Evolutionary conservation across 2,113 vertebrate genomes (phyloP).

Genomic region (Platysternon megacephalum): DNA sequence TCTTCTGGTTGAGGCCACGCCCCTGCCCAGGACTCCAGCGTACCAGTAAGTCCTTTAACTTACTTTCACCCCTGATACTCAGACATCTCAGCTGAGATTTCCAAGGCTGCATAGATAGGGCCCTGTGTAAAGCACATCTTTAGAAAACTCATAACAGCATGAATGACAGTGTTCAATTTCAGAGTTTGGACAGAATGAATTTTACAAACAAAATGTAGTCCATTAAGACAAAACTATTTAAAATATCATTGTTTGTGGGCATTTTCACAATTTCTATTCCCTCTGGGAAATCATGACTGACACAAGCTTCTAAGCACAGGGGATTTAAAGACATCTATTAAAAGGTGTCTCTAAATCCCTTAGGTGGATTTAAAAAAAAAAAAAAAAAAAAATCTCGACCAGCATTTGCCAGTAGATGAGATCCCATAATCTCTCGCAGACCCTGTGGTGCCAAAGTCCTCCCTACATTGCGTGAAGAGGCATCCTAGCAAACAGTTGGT

Average conservation of each 20-base stretch:
- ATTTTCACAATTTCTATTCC: not conserved
- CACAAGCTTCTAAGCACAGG: not conserved
- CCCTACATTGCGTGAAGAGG: not conserved
- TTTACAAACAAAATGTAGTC: not conserved
- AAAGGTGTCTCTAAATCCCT: not conserved
- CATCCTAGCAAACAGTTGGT: not conserved
- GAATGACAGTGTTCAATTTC: too few species aligned
- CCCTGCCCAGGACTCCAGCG: too few species aligned
- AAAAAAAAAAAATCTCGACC: too few species aligned
- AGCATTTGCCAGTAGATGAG: not conserved
- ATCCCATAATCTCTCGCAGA: not conserved
- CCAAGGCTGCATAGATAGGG: not conserved
- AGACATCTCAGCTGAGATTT: not conserved
- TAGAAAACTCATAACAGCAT: not conserved
- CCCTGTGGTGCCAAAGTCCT: not conserved
- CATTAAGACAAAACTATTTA: too few species aligned
- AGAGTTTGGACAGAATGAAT: not conserved
- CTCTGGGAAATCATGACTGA: too few species aligned
- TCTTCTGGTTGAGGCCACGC: too few species aligned
- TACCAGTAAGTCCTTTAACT: too few species aligned
- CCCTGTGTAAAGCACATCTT: not conserved
- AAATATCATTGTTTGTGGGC: too few species aligned
- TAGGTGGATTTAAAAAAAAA: not conserved
- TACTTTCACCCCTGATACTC: not conserved
- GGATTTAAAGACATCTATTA: not conserved